phyloP scores from a whole-genome alignment of 1,140 invertebrate species.

The Zaprionus vittiger region DNA sequence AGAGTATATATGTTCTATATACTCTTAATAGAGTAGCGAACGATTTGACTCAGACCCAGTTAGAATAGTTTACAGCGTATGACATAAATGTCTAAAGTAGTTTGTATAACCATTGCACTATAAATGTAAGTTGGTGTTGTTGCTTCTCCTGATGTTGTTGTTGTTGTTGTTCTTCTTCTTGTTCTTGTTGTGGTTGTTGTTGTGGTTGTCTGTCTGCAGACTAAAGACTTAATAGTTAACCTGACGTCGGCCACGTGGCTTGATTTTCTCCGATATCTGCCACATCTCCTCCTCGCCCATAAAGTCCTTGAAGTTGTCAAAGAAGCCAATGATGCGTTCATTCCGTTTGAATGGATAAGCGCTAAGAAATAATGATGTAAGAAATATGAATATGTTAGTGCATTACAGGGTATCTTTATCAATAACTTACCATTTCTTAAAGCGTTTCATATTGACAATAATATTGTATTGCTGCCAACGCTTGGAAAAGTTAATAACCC shows the following conservation, averaged over 20 bases:
- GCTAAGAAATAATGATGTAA: constrained; percentile 62
- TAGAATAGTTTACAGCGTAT: constrained; percentile 41
- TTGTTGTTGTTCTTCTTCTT: constrained; percentile 3
- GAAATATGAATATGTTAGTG: not conserved
- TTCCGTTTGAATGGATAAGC: constrained; percentile 95
- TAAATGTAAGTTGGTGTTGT: constrained; percentile 60
- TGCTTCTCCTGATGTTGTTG: constrained; percentile 23
- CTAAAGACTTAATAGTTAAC: constrained; percentile 63
- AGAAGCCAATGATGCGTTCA: constrained; percentile 96
- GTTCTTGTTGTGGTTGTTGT: constrained; percentile 25
- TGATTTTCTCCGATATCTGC: constrained; percentile 98
- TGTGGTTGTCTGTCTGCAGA: constrained; percentile 5
- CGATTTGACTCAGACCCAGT: constrained; percentile 61
- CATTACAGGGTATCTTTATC: not conserved
- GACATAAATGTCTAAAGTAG: constrained; percentile 11
- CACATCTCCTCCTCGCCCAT: constrained; percentile 98
- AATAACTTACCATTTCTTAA: constrained; percentile 93
- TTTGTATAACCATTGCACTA: constrained; percentile 43
- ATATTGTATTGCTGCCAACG: constrained; percentile 99
- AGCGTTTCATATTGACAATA: constrained; percentile 98
- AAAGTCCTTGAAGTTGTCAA: constrained; percentile 98
- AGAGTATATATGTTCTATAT: constrained; percentile 33
- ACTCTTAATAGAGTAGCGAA: constrained; percentile 53
- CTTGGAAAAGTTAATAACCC: constrained; percentile 98
- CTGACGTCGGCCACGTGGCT: constrained; percentile 89